Evolutionary conservation across 2,888 invertebrate species (phyloP).

Genomic region (Brenthis hecate): DNA sequence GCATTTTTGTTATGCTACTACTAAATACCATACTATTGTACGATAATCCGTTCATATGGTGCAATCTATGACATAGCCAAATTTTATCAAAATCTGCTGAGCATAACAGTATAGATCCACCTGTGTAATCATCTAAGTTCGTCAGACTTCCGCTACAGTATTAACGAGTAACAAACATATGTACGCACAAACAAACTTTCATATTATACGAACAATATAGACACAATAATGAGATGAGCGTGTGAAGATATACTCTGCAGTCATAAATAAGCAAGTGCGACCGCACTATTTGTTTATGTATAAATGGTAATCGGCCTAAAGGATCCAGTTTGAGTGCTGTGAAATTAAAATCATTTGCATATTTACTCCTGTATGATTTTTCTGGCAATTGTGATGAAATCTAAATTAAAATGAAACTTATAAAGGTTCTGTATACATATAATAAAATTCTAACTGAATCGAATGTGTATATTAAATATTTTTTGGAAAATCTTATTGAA

Average conservation of each 20-base stretch:
- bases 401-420: too few species aligned
- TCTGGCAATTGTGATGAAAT: neutral
- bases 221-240: neutral
- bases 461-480: too few species aligned
- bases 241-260: constrained; percentile 1
- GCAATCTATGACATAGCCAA: too few species aligned
- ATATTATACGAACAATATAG: neutral
- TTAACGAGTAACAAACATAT: too few species aligned
- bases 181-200: neutral
- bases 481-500: too few species aligned
- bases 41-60: too few species aligned
- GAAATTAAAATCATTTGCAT: constrained; percentile 30
- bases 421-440: neutral
- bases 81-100: too few species aligned
- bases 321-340: constrained; percentile 25
- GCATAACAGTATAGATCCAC: too few species aligned
- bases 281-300: constrained; percentile 28
- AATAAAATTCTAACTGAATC: neutral
- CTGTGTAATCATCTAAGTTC: too few species aligned
- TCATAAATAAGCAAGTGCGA: constrained; percentile 20
- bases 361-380: constrained; percentile 8
- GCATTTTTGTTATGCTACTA: too few species aligned
- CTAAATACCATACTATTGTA: too few species aligned
- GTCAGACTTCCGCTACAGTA: too few species aligned
- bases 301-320: constrained; percentile 31